Base-by-base conservation (phyloP, 2,888 invertebrate genomes). In the Lepidochrysops patricia region DNA sequence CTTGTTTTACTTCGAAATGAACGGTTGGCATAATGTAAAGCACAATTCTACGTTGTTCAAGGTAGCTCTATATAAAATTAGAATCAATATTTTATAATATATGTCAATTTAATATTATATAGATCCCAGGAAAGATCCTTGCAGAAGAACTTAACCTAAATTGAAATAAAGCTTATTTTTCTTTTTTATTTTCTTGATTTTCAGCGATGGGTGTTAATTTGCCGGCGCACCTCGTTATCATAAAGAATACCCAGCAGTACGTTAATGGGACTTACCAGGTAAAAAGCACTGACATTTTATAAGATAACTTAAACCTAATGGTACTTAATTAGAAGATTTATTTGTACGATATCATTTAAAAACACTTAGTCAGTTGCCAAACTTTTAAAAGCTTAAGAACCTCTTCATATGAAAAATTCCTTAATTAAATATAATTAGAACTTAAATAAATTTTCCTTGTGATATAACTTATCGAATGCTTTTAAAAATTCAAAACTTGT, bases 151-250 rank as follows among this genome's bases (percentile, higher is more conserved):
- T n/a, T n/a, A n/a, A n/a, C n/a, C n/a, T n/a, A n/a, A n/a, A n/a
- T n/a, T n/a, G n/a, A n/a, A n/a, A n/a, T n/a, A n/a, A n/a, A n/a
- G n/a, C n/a, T n/a, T n/a, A n/a, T n/a, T n/a, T n/a, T n/a, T n/a
- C n/a, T n/a, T n/a, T n/a, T n/a, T n/a, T n/a, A n/a, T n/a, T n/a
- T n/a, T n/a, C n/a, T n/a, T n/a, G n/a, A n/a, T 75, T 77, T 57
- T 89, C 9, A 86, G 94, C 96, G 1, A 94, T 95, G 93, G 96
- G 96, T 4, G 95, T 96, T 0, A 96, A 96, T 80, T 82, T 96
- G 48, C 95, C 96, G 6, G 96, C 96, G 2, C 95, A 96, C 82
- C 86, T 96, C 50, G 96, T 96, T 3, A 92, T 96, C 19, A 88
- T 96, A 43, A 96, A 96, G 79, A 94, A 94, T 25, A 96, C 96